These are phyloP conservation scores for Sula dactylatra DNA, from an alignment of 2,113 vertebrate genomes.

Conservation along the genomic window DNA sequence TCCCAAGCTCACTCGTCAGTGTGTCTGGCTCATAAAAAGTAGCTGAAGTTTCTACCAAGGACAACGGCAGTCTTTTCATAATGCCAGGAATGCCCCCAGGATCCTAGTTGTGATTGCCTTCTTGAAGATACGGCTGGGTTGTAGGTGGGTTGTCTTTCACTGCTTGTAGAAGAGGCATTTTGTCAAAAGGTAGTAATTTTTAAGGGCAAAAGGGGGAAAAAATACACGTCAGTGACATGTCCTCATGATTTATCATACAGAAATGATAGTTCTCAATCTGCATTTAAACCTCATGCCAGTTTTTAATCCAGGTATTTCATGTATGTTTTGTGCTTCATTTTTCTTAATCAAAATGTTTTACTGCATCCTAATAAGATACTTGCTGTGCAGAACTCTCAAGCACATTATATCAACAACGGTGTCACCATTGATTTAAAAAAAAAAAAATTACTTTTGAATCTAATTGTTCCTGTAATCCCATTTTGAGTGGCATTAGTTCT, in stretches of 20 bases:
- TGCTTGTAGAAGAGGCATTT: not conserved
- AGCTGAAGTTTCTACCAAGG: not conserved
- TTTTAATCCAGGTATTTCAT: not conserved
- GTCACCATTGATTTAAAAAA: not conserved
- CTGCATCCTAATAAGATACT: not conserved
- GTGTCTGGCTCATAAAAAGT: not conserved
- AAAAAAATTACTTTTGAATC: not conserved
- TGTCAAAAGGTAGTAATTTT: not conserved
- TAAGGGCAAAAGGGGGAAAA: not conserved
- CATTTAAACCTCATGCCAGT: not conserved
- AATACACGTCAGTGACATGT: not conserved
- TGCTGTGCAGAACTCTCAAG: conserved; percentile 4
- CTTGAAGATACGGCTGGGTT: not conserved
- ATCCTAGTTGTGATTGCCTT: not conserved
- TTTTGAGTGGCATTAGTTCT: not conserved
- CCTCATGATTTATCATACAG: not conserved
- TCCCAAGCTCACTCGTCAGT: not conserved
- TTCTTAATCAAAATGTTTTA: not conserved
- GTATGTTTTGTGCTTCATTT: not conserved
- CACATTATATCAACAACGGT: not conserved
- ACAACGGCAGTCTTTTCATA: not conserved
- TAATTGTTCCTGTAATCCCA: not conserved
- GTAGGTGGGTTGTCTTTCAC: not conserved
- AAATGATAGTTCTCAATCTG: not conserved
- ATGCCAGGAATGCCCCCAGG: not conserved